Evolutionary conservation across 2,113 vertebrate genomes (phyloP).

Genomic region (Oryzias curvinotus): DNA sequence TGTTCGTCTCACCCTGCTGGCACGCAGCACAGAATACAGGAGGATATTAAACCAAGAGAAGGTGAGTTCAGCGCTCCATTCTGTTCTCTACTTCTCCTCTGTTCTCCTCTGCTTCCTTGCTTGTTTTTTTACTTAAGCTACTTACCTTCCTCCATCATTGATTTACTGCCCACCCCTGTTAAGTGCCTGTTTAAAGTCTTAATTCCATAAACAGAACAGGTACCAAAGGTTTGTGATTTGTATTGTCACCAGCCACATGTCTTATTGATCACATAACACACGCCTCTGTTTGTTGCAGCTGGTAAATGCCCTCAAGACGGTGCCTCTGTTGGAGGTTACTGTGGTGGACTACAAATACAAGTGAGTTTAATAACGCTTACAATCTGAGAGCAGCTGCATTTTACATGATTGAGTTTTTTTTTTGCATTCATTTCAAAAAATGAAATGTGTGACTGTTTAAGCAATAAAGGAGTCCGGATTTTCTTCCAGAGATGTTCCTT

Average conservation of each 20-base stretch:
- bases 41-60: slow-evolving; percentile 93
- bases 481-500: slow-evolving; percentile 84
- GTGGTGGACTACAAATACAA: slow-evolving; percentile 97
- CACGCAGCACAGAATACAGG: slow-evolving; percentile 93
- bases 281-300: slow-evolving; percentile 80
- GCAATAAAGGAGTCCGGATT: slow-evolving; percentile 19
- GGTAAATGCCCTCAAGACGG: slow-evolving; percentile 89
- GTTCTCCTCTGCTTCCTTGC: slow-evolving; percentile 6
- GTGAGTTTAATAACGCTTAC: slow-evolving; percentile 76
- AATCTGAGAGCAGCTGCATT: slow-evolving; percentile 1
- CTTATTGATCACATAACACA: slow-evolving; percentile 64
- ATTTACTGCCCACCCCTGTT: slow-evolving; percentile 67
- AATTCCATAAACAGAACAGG: slow-evolving; percentile 60
- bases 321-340: slow-evolving; percentile 86
- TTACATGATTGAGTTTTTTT: too few species aligned
- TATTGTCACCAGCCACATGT: slow-evolving; percentile 48
- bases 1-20: slow-evolving; percentile 92
- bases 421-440: too few species aligned
- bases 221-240: slow-evolving; percentile 63
- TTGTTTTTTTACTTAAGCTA: slow-evolving; percentile 7
- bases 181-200: slow-evolving; percentile 69
- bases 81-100: slow-evolving; percentile 5
- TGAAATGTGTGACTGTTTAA: not conserved
- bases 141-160: slow-evolving; percentile 42
- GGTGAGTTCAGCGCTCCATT: slow-evolving; percentile 72